Evolutionary conservation across 2,888 invertebrate genomes (phyloP).

Genomic region (Athalia cordata): DNA sequence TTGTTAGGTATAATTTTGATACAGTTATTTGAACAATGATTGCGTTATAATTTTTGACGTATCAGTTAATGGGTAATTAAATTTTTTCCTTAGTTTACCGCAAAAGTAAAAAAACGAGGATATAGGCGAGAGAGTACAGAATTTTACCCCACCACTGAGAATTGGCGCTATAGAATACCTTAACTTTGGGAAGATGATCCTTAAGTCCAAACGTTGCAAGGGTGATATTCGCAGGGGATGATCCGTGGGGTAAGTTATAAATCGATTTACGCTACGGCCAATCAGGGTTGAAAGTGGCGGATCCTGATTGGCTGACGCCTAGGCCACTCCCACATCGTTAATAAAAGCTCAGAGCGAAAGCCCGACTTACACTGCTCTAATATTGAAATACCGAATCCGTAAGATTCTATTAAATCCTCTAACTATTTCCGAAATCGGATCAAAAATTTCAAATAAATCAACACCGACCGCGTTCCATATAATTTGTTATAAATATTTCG

Average conservation of each 20-base stretch:
- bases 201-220: constrained; percentile 60
- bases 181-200: constrained; percentile 59
- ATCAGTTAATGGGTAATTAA: not conserved
- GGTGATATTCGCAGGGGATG: constrained; percentile 61
- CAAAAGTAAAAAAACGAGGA: not conserved
- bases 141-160: constrained; percentile 55
- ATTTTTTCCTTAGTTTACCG: not conserved
- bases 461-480: too few relatives aligned
- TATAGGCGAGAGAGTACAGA: not conserved
- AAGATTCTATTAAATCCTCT: not conserved
- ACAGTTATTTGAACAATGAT: too few relatives aligned
- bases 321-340: constrained; percentile 70
- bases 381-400: not conserved
- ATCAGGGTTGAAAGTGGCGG: constrained; percentile 68
- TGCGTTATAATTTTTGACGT: too few relatives aligned
- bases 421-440: not conserved
- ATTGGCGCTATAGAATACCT: constrained; percentile 66
- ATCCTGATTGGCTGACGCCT: constrained; percentile 66
- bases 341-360: constrained; percentile 55
- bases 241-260: constrained; percentile 67
- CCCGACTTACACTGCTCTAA: constrained; percentile 47
- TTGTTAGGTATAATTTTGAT: too few relatives aligned
- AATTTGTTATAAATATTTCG: too few relatives aligned
- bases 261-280: constrained; percentile 71
- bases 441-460: too few relatives aligned